phyloP scores from a whole-genome alignment of 35 echinoderm and acorn worm genomes.

The Hemicentrotus pulcherrimus region DNA sequence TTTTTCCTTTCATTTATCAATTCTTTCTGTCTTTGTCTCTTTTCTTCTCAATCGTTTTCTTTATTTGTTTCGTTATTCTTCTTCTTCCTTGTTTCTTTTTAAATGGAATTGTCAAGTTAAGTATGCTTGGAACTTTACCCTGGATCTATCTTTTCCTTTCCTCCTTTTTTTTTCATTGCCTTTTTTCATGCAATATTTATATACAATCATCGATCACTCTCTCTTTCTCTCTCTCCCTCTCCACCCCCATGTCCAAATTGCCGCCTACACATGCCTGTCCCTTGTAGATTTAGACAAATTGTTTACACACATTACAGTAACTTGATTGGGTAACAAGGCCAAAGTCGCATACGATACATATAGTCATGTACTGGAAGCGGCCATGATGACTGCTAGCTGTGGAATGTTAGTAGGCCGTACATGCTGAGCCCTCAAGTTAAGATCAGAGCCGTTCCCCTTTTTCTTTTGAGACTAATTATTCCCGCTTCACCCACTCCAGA shows the following conservation, averaged over 20 bases:
- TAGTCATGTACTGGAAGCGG: neutral
- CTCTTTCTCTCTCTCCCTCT: neutral
- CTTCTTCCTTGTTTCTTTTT: neutral
- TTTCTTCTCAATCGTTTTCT: too few relatives aligned
- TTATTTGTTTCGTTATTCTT: too few relatives aligned
- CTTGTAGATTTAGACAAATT: conserved; percentile 4
- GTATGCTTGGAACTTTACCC: neutral
- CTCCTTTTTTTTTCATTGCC: neutral
- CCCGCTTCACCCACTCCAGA: neutral
- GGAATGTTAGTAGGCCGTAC: neutral
- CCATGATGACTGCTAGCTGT: neutral
- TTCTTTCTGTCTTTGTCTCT: too few relatives aligned
- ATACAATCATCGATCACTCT: neutral
- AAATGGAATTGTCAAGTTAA: neutral
- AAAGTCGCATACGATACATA: neutral
- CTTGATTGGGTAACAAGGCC: neutral
- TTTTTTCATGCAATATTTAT: neutral
- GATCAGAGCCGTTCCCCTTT: conserved; percentile 5
- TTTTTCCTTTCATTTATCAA: too few relatives aligned
- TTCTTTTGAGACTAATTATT: neutral
- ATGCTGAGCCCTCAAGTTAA: neutral
- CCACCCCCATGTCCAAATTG: neutral
- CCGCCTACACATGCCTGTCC: conserved; percentile 5
- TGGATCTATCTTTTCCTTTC: neutral
- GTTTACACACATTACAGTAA: neutral